These are phyloP conservation scores for Peromyscus polionotus DNA, from an alignment of 2,113 vertebrate genomes.

Conservation along the genomic window DNA sequence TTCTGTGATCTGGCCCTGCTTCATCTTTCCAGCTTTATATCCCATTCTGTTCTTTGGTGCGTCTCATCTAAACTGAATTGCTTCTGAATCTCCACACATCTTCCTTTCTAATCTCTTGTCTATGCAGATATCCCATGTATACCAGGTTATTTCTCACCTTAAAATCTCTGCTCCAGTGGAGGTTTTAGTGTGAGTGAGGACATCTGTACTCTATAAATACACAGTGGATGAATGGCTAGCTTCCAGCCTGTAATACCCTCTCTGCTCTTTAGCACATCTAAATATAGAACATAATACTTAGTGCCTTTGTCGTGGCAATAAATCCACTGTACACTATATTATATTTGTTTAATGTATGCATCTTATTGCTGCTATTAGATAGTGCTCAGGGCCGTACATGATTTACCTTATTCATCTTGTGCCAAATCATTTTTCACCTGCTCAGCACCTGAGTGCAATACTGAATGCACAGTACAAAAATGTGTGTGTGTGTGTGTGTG, in stretches of 20 bases:
- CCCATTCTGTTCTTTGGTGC: background rate
- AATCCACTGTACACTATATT: constrained; percentile 6
- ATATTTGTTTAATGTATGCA: constrained; percentile 29
- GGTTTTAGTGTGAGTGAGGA: background rate
- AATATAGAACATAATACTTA: constrained; percentile 14
- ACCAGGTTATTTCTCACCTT: constrained; percentile 3
- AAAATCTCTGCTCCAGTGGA: background rate
- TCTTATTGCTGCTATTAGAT: constrained; percentile 20
- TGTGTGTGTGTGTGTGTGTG: background rate
- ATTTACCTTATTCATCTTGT: background rate
- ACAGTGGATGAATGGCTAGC: background rate
- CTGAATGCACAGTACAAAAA: background rate
- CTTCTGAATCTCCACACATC: background rate
- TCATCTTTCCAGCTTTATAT: constrained; percentile 19
- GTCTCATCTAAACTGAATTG: background rate
- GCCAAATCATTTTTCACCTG: background rate
- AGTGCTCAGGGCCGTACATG: background rate
- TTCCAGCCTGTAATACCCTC: background rate
- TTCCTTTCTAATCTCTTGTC: background rate
- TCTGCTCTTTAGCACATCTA: background rate
- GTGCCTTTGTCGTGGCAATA: background rate
- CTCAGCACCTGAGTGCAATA: background rate
- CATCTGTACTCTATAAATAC: constrained; percentile 41
- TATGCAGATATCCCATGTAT: background rate
- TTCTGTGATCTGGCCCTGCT: background rate